Evolutionary conservation across 2,797 vertebrate species (phyloP), one percentile per base, ranked within the genome.

Genomic region (Pseudochirops corinnae): DNA sequence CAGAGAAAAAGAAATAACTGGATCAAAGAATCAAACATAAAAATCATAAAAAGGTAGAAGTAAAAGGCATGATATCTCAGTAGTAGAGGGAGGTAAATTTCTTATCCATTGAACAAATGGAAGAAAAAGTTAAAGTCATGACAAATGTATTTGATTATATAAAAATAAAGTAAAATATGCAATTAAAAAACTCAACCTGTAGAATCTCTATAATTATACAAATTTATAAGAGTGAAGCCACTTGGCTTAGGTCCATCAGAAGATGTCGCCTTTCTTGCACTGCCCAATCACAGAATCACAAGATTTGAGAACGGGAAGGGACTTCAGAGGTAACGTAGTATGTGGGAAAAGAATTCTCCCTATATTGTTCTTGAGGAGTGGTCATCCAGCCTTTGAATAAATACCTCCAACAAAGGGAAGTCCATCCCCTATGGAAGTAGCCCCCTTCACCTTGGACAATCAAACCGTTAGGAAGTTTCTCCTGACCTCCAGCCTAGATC

Each of bases 1-100:
- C 67, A 95, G 93, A 95, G 24, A 92, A 87, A 91, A 91, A 87
- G 74, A 87, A 50, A 46, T 46, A 29, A 82, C 3, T 28, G 3
- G 74, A 46, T 87, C 24, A 87, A 50, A 26, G 39, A 87, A 87
- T 87, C 46, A 87, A 50, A 87, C 39, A 87, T 50, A 46, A 87
- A 87, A 87, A 87, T 0, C 9, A 87, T 12, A 87, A 18, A 87
- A 50, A 87, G 21, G 6, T 24, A 74, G 16, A 82, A 39, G 5
- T 67, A 16, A 74, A 82, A 82, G 33, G 62, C n/a, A 39, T 67
- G n/a, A 3, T 39, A 46, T 82, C 67, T 82, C n/a, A 82, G 18
- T 82, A 82, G n/a, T 82, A 18, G 39, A 82, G 21, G 21, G n/a
- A 46, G 46, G 67, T 39, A 82, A 82, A 82, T 24, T 82, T 82